Evolutionary conservation across 2,113 vertebrate species (phyloP).

Genomic region (Sylvicapra grimmia): DNA sequence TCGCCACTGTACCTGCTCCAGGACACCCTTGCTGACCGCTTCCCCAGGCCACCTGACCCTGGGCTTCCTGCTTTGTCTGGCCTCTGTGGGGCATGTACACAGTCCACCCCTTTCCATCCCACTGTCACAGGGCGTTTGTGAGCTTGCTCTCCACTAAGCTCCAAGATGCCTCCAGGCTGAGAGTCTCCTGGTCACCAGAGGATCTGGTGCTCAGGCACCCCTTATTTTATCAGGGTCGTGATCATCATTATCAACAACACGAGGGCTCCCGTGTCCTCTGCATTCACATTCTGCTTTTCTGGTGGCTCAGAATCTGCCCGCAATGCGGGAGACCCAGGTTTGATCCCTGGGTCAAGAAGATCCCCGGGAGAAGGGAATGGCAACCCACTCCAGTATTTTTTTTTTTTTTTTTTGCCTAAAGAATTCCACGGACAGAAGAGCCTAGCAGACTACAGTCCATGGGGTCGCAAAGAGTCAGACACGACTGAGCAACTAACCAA

Average conservation of each 20-base stretch:
- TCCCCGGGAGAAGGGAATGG: neutral
- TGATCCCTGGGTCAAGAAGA: neutral
- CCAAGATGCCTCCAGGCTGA: too few species aligned
- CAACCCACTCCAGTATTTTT: neutral
- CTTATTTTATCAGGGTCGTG: neutral
- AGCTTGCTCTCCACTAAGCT: neutral
- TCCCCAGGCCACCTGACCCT: too few species aligned
- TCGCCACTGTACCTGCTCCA: neutral
- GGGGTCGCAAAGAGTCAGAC: neutral
- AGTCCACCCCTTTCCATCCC: too few species aligned
- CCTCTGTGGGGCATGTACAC: neutral
- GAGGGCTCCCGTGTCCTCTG: neutral
- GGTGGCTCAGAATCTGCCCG: neutral
- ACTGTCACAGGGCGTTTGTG: neutral
- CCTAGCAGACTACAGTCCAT: neutral
- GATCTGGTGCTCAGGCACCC: neutral
- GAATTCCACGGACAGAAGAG: neutral
- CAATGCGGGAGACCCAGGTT: neutral
- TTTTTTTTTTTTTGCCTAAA: neutral
- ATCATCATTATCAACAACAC: neutral
- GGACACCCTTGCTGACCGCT: neutral
- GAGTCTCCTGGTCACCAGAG: neutral
- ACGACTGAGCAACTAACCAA: neutral
- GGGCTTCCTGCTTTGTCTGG: neutral
- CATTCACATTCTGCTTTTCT: neutral